Evolutionary conservation across 2,888 invertebrate species (phyloP).

Genomic region (Limnephilus rhombicus): DNA sequence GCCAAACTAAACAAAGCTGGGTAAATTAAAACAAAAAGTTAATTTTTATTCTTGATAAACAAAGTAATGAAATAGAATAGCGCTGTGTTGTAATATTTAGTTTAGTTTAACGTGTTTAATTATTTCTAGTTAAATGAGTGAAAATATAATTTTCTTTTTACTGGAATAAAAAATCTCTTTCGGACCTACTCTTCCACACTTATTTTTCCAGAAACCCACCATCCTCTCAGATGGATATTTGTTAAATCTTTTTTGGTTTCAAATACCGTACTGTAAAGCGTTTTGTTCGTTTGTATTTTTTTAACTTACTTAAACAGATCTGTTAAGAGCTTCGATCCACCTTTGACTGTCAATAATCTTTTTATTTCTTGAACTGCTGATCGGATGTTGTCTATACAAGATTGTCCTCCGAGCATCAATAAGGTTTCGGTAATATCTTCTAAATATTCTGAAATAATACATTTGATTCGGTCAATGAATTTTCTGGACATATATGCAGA

Average conservation of each 20-base stretch:
- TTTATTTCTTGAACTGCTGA: slow-evolving; percentile 28
- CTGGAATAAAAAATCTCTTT: too few species aligned
- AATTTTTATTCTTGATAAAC: too few species aligned
- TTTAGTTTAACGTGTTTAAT: too few species aligned
- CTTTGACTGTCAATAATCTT: slow-evolving; percentile 34
- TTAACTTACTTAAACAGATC: slow-evolving; percentile 42
- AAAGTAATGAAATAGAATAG: too few species aligned
- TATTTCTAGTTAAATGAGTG: too few species aligned
- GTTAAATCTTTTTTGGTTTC: not conserved
- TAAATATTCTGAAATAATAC: slow-evolving; percentile 45
- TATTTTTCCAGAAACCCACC: too few species aligned
- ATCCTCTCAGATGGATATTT: not conserved
- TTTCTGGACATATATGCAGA: too few species aligned
- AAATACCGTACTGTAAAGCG: not conserved
- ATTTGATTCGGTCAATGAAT: not conserved
- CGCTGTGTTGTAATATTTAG: too few species aligned
- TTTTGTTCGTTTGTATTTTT: not conserved
- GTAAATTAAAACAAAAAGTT: too few species aligned
- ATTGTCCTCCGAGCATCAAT: slow-evolving; percentile 5
- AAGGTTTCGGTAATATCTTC: slow-evolving; percentile 43
- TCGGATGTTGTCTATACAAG: slow-evolving; percentile 51
- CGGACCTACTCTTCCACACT: not conserved
- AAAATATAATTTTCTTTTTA: too few species aligned
- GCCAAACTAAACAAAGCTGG: too few species aligned
- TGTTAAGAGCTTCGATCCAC: slow-evolving; percentile 16